These are phyloP conservation scores for Chloropsis hardwickii DNA, from an alignment of 2,113 vertebrate genomes.

Conservation along the genomic window DNA sequence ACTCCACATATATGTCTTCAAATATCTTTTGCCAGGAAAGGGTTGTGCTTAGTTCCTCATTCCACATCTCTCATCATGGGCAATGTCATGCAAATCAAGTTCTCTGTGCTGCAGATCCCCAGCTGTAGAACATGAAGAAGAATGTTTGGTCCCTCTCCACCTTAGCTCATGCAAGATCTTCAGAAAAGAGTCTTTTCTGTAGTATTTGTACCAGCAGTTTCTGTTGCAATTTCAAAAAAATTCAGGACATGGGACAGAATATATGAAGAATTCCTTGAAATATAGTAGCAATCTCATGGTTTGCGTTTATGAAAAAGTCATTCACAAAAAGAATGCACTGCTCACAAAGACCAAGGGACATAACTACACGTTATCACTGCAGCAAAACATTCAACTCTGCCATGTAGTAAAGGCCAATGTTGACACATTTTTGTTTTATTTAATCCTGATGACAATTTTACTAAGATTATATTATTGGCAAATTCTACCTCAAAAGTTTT, in stretches of 20 bases:
- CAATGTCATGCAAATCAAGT: neutral
- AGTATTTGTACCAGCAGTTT: neutral
- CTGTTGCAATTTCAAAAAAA: neutral
- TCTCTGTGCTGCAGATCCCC: neutral
- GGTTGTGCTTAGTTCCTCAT: neutral
- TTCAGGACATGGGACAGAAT: neutral
- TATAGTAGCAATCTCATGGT: neutral
- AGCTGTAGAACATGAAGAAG: neutral
- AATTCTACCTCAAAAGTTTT: neutral
- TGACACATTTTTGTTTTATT: neutral
- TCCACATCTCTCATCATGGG: neutral
- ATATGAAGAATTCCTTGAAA: neutral
- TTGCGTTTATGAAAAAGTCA: neutral
- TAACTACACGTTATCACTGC: neutral
- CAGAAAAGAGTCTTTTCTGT: neutral
- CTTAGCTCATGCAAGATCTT: neutral
- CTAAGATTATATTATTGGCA: neutral
- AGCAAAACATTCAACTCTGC: neutral
- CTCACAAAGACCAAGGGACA: neutral
- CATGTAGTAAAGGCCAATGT: neutral
- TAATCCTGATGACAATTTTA: neutral
- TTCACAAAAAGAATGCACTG: neutral
- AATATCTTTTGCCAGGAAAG: neutral
- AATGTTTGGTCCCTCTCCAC: neutral
- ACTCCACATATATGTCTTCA: fast-evolving